Percentiles rank a stretch among this genome's conserved stretches.
phyloP scores from a whole-genome alignment of 2,797 vertebrate species.

The Crypturellus tataupa region DNA sequence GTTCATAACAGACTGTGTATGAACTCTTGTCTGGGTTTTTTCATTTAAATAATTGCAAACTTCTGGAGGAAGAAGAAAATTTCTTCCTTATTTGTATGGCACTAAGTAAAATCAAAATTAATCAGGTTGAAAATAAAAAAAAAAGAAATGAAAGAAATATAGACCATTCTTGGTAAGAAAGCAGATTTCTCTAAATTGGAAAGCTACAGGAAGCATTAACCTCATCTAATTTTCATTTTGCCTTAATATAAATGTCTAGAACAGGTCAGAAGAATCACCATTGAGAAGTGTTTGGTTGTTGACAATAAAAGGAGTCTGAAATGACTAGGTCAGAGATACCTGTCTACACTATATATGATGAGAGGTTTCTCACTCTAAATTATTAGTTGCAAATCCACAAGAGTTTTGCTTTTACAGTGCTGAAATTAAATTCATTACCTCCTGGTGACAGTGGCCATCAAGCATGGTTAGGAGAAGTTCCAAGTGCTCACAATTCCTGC shows the following conservation, averaged over 20 bases:
- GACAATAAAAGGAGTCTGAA: neutral
- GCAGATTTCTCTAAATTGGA: neutral
- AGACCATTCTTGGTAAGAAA: neutral
- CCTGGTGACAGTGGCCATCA: neutral
- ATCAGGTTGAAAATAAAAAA: neutral
- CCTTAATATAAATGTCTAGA: neutral
- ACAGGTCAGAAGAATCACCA: neutral
- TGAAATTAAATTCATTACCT: neutral
- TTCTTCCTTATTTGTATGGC: neutral
- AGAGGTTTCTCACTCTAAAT: neutral
- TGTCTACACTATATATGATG: neutral
- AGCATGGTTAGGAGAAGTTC: neutral
- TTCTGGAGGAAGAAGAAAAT: neutral
- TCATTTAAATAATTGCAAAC: neutral
- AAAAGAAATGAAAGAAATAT: neutral
- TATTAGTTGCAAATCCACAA: neutral
- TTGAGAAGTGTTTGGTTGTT: neutral
- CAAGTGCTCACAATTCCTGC: neutral
- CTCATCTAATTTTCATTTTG: neutral
- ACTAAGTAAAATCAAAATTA: neutral
- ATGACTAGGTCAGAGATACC: neutral
- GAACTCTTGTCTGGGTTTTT: neutral
- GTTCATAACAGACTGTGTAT: neutral
- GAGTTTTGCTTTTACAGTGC: neutral
- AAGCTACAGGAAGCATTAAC: neutral